Evolutionary conservation across 2,888 invertebrate species (phyloP), one percentile per base, ranked within the genome.

Genomic region (Callosobruchus maculatus): DNA sequence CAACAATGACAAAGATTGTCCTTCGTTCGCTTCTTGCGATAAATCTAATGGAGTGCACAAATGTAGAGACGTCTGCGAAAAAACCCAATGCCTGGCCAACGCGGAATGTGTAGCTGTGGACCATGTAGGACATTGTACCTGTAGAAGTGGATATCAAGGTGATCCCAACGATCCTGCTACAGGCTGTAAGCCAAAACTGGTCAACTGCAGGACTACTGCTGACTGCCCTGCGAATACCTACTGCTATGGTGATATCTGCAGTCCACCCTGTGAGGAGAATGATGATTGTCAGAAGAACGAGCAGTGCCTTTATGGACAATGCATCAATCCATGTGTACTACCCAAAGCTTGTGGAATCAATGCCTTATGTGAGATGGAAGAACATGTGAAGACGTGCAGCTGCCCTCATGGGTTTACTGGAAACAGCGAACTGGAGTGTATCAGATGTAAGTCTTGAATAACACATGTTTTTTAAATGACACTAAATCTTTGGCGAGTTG

Each of bases 341-440:
- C 90, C 92, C 81, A 91, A 91, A 81, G 90, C 94, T 0, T 97
- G 97, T 85, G 97, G 96, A 71, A 90, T 96, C 83, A 96, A 96
- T 85, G 94, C 95, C 20, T 87, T 93, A 75, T 97, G 97, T 81
- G 88, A 89, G 70, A 91, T 93, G 18, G 88, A 89, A 68, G 92
- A 91, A 82, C 95, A 96, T 83, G 88, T 91, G 20, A 93, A 94
- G 82, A 92, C 93, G 83, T 97, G 97, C 84, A 91, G 90, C 79
- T 97, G 97, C 84, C 95, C 96, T 2, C 89, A 91, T 31, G 95
- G 93, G 71, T 97, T 96, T 85, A 96, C 96, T 31, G 97, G 97
- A 76, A 94, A 95, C 85, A 91, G 93, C 73, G 92, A 93, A 77
- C 89, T 93, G 49, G 96, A 96, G 88, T 96, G 96, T 86, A 94